A percentile compares a stretch with the other conserved stretches of the same genome.
Conservation (phyloP, 2,797 vertebrate genomes). For the Cossypha dichroa region DNA sequence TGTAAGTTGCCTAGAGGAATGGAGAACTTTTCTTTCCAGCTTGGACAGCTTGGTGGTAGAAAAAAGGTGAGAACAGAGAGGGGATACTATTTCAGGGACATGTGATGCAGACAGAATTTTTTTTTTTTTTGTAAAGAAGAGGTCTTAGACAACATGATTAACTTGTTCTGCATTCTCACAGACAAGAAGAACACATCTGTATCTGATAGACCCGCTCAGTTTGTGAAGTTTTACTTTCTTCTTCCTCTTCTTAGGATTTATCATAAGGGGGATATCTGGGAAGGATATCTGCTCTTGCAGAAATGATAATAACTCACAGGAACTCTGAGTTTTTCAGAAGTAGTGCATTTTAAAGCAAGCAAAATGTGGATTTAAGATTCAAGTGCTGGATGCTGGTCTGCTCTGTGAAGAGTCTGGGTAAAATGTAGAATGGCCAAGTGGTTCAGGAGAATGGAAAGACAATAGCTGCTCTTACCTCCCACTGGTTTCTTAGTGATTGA, state of each 20-base stretch:
- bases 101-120: background rate
- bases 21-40: background rate
- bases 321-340: background rate
- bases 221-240: background rate
- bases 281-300: background rate
- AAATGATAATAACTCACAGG: background rate
- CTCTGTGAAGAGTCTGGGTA: background rate
- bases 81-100: background rate
- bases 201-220: background rate
- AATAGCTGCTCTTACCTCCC: background rate
- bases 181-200: background rate
- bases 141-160: background rate
- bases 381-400: background rate
- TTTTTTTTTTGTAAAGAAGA: background rate
- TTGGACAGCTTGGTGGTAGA: background rate
- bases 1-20: background rate
- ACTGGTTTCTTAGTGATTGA: background rate
- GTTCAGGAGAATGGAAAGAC: background rate
- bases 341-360: background rate
- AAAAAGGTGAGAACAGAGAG: background rate
- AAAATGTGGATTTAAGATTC: background rate
- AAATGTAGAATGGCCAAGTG: background rate
- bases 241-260: background rate
- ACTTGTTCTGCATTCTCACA: background rate
- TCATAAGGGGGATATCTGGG: background rate